phyloP scores from a whole-genome alignment of 2,888 invertebrate species.

The Cheilosia variabilis region DNA sequence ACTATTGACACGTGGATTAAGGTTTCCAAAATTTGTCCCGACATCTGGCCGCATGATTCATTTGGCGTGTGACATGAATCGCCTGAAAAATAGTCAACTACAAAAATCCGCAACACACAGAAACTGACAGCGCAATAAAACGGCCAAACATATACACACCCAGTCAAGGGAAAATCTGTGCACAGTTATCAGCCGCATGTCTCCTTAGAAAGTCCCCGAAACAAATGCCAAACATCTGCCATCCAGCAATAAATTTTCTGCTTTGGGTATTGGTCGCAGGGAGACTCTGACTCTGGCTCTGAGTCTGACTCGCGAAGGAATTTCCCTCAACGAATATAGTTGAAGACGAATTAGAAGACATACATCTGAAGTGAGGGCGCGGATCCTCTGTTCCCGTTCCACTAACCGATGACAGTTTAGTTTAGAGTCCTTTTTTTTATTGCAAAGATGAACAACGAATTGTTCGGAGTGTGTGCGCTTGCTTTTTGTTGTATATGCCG shows the following conservation, averaged over 20 bases:
- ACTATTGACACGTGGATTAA: conserved; percentile 55
- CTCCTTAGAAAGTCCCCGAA: conserved; percentile 62
- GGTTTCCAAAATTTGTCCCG: conserved; percentile 29
- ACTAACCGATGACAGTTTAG: conserved; percentile 59
- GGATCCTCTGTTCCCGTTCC: background rate
- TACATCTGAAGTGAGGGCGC: conserved; percentile 1
- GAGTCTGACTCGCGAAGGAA: conserved; percentile 35
- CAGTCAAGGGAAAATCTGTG: conserved; percentile 29
- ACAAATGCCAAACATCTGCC: conserved; percentile 74
- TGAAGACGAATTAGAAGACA: conserved; percentile 48
- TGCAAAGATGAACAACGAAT: conserved; percentile 34
- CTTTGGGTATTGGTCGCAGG: conserved; percentile 25
- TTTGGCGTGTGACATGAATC: conserved; percentile 44
- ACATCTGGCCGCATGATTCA: conserved; percentile 67
- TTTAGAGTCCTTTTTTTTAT: conserved; percentile 43
- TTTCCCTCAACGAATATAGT: conserved; percentile 34
- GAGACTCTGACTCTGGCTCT: conserved; percentile 7
- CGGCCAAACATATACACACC: background rate
- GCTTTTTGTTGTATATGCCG: conserved; percentile 11
- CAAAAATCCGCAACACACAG: conserved; percentile 61
- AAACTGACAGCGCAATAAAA: conserved; percentile 48
- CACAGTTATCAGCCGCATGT: conserved; percentile 22
- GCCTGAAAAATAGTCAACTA: conserved; percentile 57
- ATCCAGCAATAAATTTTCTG: conserved; percentile 62
- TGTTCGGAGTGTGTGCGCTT: conserved; percentile 24